Conservation (phyloP, 2,888 invertebrate species). For the Thysanoteuthis rhombus region DNA sequence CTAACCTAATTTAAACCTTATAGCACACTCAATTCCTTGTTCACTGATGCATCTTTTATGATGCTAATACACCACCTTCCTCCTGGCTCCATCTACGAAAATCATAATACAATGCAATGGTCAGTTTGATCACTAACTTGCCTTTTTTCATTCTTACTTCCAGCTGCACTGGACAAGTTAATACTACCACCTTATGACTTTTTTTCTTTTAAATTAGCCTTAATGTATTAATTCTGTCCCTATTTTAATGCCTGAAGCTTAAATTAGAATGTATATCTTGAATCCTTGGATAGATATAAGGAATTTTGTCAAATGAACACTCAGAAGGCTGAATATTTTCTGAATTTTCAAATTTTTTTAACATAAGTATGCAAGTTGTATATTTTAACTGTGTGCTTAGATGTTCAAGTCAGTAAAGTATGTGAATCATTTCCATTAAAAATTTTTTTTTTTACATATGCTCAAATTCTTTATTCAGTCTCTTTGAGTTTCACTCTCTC, state of each 20-base stretch:
- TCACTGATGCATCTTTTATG: background rate
- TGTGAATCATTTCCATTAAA: no score
- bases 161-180: background rate
- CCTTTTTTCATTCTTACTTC: background rate
- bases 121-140: conserved; percentile 12
- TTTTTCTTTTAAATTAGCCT: background rate
- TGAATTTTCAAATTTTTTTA: background rate
- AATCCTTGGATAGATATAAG: background rate
- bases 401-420: no score
- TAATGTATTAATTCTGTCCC: background rate
- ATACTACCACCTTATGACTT: background rate
- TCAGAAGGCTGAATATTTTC: background rate
- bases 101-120: background rate
- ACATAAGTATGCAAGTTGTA: background rate
- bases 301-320: background rate
- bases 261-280: background rate
- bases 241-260: background rate
- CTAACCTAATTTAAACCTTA: background rate
- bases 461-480: background rate
- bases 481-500: background rate
- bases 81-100: background rate
- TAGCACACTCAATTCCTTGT: background rate
- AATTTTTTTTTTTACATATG: no score
- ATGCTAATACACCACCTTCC: background rate
- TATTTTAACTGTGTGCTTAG: background rate